Evolutionary conservation across 2,113 vertebrate species (phyloP).

Genomic region (Ochotona curzoniae): DNA sequence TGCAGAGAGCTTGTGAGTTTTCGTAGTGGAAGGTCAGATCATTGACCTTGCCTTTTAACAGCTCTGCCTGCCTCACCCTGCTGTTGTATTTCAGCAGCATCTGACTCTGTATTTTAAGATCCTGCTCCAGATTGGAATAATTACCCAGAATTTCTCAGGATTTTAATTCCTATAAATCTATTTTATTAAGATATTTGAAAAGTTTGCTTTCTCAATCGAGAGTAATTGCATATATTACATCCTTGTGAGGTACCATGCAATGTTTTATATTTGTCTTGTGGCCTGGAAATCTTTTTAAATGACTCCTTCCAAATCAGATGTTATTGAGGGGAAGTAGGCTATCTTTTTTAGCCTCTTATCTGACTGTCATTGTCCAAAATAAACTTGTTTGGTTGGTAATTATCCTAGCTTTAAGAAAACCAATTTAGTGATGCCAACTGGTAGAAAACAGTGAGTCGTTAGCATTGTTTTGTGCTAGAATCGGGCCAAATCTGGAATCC

Average conservation of each 20-base stretch:
- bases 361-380: not conserved
- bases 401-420: not conserved
- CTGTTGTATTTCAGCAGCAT: not conserved
- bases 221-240: not conserved
- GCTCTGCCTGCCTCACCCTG: not conserved
- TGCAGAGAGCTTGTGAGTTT: not conserved
- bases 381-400: not conserved
- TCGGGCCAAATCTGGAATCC: not conserved
- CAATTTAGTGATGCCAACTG: not conserved
- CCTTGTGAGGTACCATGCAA: not conserved
- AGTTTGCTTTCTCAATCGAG: not conserved
- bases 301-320: not conserved
- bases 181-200: not conserved
- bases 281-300: not conserved
- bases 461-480: constrained; percentile 19
- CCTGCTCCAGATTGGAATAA: not conserved
- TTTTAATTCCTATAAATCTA: constrained; percentile 18
- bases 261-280: not conserved
- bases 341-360: not conserved
- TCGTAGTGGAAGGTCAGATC: not conserved
- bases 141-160: not conserved
- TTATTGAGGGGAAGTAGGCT: not conserved
- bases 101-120: not conserved
- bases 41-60: not conserved
- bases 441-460: not conserved